Evolutionary conservation across 2,888 invertebrate species (phyloP), one percentile per base, ranked within the genome.

Genomic region (Nezara viridula): DNA sequence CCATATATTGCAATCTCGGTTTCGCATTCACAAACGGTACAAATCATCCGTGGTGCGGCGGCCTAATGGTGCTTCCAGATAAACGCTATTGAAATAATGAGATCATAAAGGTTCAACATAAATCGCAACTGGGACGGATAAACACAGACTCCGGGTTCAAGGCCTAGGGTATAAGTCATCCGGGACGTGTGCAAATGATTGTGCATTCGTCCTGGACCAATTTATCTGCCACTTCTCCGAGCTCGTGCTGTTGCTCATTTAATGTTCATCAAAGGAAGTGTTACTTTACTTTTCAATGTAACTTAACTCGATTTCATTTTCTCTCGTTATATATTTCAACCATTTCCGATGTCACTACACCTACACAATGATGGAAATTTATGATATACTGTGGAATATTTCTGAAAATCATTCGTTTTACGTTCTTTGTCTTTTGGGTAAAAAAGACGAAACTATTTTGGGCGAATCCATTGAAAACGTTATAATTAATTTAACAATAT

Each of bases 71-170:
- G 4, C 81, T 81, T 6, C 44, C 81, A 47, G 40, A 81, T 81
- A 81, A 81, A 81, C 16, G 81, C 81, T 44, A 44, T 81, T 47
- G 81, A 81, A 81, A 81, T 81, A 81, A 81, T 81, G 81, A 81
- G 81, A 81, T 81, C 81, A 81, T 81, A 81, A 81, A 81, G 81
- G 81, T 81, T 81, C 81, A 12, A 81, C 81, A 81, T 81, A 81
- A 81, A 81, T 81, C 81, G n/a, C 81, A 81, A 12, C 44, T 12
- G 12, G 24, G 81, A 47, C n/a, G 44, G 81, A 81, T 81, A 81
- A 81, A 81, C 81, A 81, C 81, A 81, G 81, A 47, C 81, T n/a
- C 44, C 81, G 81, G n/a, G 44, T 81, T 81, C 81, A 47, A 47
- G 81, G 81, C 77, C 44, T 14, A 47, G n/a, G n/a, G 81, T 44